Evolutionary conservation across 1,140 invertebrate species (phyloP).

Genomic region (Sycophaga agraensis): DNA sequence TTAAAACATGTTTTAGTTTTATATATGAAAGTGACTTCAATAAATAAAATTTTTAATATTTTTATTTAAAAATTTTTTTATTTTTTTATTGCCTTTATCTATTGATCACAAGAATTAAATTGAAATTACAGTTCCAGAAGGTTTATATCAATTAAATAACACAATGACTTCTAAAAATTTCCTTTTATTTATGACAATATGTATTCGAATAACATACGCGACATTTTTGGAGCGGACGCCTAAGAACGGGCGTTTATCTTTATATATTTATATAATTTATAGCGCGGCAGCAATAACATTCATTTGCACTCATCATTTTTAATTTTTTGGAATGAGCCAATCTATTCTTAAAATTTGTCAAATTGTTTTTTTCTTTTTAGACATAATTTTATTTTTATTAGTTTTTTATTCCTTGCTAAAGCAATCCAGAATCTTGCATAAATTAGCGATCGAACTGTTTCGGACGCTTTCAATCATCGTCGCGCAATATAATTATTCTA

Average conservation of each 20-base stretch:
- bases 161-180: slow-evolving; percentile 30
- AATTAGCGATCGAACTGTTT: slow-evolving; percentile 14
- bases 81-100: background rate
- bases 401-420: background rate
- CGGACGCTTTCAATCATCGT: background rate
- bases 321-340: background rate
- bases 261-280: slow-evolving; percentile 16
- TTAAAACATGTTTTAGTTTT: too few relatives aligned
- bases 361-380: background rate
- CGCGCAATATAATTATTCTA: slow-evolving; percentile 12
- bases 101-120: background rate
- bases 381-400: background rate
- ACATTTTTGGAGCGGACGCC: slow-evolving; percentile 19
- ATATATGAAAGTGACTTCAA: too few relatives aligned
- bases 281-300: slow-evolving; percentile 10
- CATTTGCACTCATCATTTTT: slow-evolving; percentile 7
- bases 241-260: slow-evolving; percentile 16
- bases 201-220: slow-evolving; percentile 26
- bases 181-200: slow-evolving; percentile 33
- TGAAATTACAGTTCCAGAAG: background rate
- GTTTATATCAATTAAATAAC: background rate
- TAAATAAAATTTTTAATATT: background rate
- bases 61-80: background rate
- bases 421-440: background rate
- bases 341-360: too few relatives aligned